Percentiles rank a stretch among this genome's conserved stretches.
These are phyloP conservation scores for Polyergus mexicanus DNA, from an alignment of 1,140 invertebrate species.

Conservation along the genomic window DNA sequence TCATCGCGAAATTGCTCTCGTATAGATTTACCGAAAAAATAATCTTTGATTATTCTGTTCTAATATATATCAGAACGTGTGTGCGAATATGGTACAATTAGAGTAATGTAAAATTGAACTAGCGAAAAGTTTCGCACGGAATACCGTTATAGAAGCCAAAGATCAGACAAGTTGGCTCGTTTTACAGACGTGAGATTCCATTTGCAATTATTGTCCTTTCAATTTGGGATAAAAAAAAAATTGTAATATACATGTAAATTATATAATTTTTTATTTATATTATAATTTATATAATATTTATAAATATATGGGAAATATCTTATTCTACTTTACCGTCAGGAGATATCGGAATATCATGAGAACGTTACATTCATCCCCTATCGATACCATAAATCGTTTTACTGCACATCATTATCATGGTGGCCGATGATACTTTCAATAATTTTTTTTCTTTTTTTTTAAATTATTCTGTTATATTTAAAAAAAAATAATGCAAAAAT, in stretches of 20 bases:
- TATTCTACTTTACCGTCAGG: slow-evolving; percentile 38
- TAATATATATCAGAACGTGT: not conserved
- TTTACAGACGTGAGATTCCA: slow-evolving; percentile 34
- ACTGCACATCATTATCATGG: slow-evolving; percentile 1
- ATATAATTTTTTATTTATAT: not conserved
- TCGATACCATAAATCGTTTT: slow-evolving; percentile 38
- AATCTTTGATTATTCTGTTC: not conserved
- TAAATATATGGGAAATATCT: not conserved
- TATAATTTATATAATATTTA: not conserved
- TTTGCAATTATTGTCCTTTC: not conserved
- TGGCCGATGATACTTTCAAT: slow-evolving; percentile 1
- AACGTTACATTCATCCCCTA: slow-evolving; percentile 9
- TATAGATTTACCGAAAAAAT: not conserved
- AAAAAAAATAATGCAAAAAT: not conserved
- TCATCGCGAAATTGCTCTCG: not conserved
- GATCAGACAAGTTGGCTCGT: slow-evolving; percentile 10
- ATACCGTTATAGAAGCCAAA: slow-evolving; percentile 41
- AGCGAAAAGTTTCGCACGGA: slow-evolving; percentile 22
- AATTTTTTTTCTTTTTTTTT: not conserved
- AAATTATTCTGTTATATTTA: not conserved
- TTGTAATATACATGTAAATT: not conserved
- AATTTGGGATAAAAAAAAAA: not conserved
- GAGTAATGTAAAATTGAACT: not conserved
- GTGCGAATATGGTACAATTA: not conserved
- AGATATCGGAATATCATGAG: slow-evolving; percentile 34